Percentiles rank a stretch among this genome's conserved stretches.
Conservation (phyloP, 2,113 vertebrate genomes). For the Cepphus grylle region DNA sequence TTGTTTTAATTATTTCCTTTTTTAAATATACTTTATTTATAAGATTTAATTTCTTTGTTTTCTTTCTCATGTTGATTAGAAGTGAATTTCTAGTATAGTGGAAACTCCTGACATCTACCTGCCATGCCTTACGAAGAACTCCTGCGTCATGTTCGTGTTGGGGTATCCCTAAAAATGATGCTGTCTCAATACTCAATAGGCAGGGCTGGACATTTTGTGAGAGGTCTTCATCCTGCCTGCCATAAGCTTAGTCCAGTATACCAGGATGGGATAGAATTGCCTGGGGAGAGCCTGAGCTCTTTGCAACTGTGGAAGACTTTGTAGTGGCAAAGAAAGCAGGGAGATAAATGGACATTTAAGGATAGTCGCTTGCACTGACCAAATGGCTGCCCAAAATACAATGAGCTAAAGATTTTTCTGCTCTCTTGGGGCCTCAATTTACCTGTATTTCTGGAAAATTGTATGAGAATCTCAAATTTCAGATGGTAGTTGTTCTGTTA, state of each 20-base stretch:
- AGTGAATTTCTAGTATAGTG: not conserved
- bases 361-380: not conserved
- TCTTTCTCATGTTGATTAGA: not conserved
- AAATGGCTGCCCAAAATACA: not conserved
- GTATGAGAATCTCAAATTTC: not conserved
- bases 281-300: not conserved
- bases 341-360: not conserved
- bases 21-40: not conserved
- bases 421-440: not conserved
- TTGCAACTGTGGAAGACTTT: not conserved
- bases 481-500: not conserved
- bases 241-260: not conserved
- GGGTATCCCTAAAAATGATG: accelerated
- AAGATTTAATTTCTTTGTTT: not conserved
- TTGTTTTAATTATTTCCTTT: not conserved
- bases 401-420: not conserved
- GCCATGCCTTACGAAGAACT: not conserved
- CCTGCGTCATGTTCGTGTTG: not conserved
- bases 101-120: not conserved
- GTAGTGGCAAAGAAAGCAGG: not conserved
- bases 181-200: not conserved
- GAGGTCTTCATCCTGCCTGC: not conserved
- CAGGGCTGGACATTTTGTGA: not conserved
- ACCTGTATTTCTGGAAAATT: not conserved
- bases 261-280: not conserved